Percentiles rank a stretch among this genome's conserved stretches.
Evolutionary conservation across 2,113 vertebrate genomes (phyloP).

Genomic region (Salvelinus sp.): DNA sequence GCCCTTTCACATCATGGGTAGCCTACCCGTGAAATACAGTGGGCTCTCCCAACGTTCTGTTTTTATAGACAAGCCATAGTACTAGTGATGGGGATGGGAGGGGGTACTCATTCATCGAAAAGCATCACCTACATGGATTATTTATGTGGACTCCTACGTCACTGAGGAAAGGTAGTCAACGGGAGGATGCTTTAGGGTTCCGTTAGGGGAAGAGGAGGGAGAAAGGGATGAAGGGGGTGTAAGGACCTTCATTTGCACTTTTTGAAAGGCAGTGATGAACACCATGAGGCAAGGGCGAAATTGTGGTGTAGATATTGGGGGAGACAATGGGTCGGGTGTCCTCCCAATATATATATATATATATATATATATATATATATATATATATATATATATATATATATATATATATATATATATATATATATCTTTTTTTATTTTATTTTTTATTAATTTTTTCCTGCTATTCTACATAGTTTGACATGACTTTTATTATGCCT

Average conservation of each 20-base stretch:
- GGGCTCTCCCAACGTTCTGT: slow-evolving; percentile 73
- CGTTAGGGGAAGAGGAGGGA: slow-evolving; percentile 32
- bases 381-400: no score
- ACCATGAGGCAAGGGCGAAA: no score
- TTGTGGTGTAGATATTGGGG: no score
- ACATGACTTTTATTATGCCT: no score
- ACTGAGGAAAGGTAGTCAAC: slow-evolving; percentile 83
- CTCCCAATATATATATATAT: no score
- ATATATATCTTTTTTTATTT: no score
- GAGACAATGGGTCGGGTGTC: no score
- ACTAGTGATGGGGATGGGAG: slow-evolving; percentile 79
- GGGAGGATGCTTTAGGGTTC: slow-evolving; percentile 76
- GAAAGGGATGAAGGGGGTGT: slow-evolving; percentile 26
- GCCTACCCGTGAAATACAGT: slow-evolving; percentile 64
- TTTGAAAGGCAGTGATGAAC: background rate
- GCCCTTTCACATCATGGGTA: slow-evolving; percentile 42
- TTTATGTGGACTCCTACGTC: slow-evolving; percentile 85
- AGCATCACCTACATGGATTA: slow-evolving; percentile 82
- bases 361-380: no score
- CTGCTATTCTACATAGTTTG: no score
- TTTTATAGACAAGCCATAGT: slow-evolving; percentile 87
- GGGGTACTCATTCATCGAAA: slow-evolving; percentile 91
- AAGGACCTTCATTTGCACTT: background rate
- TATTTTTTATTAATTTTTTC: no score
- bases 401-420: no score